Base-by-base conservation (phyloP, 2,113 vertebrate genomes). In the Coregonus clupeaformis region DNA sequence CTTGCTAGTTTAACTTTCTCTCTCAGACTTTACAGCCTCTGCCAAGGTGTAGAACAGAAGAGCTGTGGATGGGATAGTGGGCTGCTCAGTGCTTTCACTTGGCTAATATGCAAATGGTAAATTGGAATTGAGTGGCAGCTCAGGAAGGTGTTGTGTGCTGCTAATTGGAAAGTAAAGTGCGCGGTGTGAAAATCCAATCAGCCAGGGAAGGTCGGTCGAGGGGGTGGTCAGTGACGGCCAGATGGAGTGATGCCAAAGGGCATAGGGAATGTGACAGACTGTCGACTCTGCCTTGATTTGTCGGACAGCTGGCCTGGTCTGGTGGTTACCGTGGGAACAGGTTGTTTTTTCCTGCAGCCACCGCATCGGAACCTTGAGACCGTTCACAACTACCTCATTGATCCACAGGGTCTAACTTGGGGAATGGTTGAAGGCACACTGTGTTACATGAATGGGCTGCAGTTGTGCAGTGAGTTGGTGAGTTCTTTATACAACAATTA, bases 261-360 rank as follows among this genome's bases (percentile, higher is more conserved):
- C 29, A 5, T 57, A 30, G 36, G 74, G 75, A 77, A 71, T 29
- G 18, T 72, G 82, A 84, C 77, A 76, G 86, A 80, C 80, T 84
- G 82, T 80, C 78, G 88, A 85, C 68, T 47, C 4, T 20, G 52
- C 3, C 57, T 20, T 49, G 75, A 74, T 62, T 5, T 2, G 45
- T 20, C 76, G 74, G 80, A 81, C 86, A 83, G 71, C 73, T 66
- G 76, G n/a, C 20, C 57, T 22, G 6, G 81, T 68, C 73, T 45
- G 30, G 14, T 5, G 25, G 72, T 74, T 71, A 70, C 83, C 83
- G 64, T 27, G 71, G 79, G 83, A 88, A 82, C 84, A 85, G 82
- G 70, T 84, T 77, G 81, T 81, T 82, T 22, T 68, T 78, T 7
- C 16, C 47, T 52, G 12, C 47, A 52, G 47, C 47, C 47, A 52